Evolutionary conservation across 2,797 vertebrate genomes (phyloP).

Genomic region (Iguana delicatissima): DNA sequence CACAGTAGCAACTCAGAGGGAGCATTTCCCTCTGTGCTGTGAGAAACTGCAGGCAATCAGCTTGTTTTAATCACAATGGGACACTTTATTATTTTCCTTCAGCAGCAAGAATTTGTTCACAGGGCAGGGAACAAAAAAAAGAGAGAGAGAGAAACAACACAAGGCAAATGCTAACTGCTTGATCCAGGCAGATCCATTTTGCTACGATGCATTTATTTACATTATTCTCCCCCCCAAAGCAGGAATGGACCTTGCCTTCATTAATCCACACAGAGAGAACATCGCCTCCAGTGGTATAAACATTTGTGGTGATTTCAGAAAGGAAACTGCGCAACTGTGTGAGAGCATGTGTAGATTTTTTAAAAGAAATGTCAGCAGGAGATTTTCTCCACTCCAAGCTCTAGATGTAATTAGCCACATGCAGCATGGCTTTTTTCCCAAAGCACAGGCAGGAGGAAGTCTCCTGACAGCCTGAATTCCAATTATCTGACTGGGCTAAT

Average conservation of each 20-base stretch:
- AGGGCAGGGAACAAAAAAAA: not conserved
- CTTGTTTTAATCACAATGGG: constrained; percentile 11
- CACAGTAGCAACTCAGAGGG: not conserved
- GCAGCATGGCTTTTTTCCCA: constrained; percentile 55
- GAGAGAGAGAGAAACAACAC: not conserved
- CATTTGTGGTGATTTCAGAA: constrained; percentile 47
- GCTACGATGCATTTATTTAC: constrained; percentile 46
- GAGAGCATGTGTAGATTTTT: not conserved
- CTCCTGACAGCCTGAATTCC: constrained; percentile 66
- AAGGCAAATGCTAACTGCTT: constrained; percentile 14
- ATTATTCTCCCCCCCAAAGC: constrained; percentile 42
- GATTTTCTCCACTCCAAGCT: constrained; percentile 68
- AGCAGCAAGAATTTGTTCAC: constrained; percentile 32
- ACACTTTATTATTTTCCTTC: not conserved
- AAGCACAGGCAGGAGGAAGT: constrained; percentile 52
- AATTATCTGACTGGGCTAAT: constrained; percentile 72
- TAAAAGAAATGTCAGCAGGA: not conserved
- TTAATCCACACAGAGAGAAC: constrained; percentile 44
- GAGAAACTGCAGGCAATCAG: constrained; percentile 37
- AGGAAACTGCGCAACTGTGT: constrained; percentile 54
- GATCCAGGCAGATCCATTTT: constrained; percentile 17
- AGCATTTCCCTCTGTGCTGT: constrained; percentile 29
- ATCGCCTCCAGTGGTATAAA: constrained; percentile 49
- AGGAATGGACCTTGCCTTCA: constrained; percentile 50
- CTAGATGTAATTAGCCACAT: constrained; percentile 67